A percentile compares a stretch with the other conserved stretches of the same genome.
Evolutionary conservation across 2,888 invertebrate genomes (phyloP).

Genomic region (Drosophila testacea): DNA sequence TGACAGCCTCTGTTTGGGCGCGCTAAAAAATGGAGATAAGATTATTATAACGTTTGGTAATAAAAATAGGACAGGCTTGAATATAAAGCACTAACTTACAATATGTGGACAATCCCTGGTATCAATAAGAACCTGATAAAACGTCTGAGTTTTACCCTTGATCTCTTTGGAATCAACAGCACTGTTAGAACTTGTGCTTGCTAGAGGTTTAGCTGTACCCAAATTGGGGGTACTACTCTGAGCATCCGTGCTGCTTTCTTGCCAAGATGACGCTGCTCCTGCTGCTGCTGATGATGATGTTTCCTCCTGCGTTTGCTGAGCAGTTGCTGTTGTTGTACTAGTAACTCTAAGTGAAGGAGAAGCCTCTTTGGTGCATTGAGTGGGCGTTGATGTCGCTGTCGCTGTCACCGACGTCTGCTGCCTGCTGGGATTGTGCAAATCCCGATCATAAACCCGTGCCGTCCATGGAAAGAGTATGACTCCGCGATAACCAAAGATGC

Average conservation of each 20-base stretch:
- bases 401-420: constrained; percentile 85
- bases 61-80: too few relatives aligned
- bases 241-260: constrained; percentile 14
- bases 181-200: constrained; percentile 18
- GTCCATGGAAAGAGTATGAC: constrained; percentile 99
- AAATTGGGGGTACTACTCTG: constrained; percentile 37
- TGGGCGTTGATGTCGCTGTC: constrained; percentile 22
- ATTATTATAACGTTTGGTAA: too few relatives aligned
- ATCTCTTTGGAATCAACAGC: constrained; percentile 89
- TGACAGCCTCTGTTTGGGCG: constrained; percentile 99
- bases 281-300: constrained; percentile 24
- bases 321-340: constrained; percentile 18
- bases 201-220: constrained; percentile 36
- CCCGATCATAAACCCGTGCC: constrained; percentile 97
- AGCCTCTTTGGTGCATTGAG: constrained; percentile 56
- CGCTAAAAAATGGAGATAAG: constrained; percentile 86
- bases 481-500: constrained; percentile 98
- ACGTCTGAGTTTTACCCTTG: constrained; percentile 95
- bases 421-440: constrained; percentile 88
- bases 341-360: constrained; percentile 53
- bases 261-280: constrained; percentile 37
- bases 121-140: constrained; percentile 99
- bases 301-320: constrained; percentile 24
- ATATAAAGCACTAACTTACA: constrained; percentile 58
- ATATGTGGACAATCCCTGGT: constrained; percentile 98